Conservation (phyloP, 2,888 invertebrate species). For the Polydrusus tereticollis region DNA sequence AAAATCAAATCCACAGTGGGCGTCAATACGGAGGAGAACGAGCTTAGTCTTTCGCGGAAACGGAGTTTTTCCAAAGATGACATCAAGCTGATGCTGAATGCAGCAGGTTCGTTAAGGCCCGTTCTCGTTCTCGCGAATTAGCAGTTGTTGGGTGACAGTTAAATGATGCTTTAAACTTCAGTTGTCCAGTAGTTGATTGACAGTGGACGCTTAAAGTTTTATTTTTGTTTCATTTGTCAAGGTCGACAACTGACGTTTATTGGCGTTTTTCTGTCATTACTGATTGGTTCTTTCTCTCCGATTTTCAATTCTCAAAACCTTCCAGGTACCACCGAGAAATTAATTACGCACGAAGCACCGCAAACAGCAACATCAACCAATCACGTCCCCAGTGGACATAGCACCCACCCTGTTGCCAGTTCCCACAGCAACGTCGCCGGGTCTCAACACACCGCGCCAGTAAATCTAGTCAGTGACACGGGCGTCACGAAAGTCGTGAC, state of each 20-base stretch:
- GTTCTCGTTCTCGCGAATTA: too few species aligned
- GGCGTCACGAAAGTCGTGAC: constrained; percentile 64
- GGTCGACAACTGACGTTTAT: too few species aligned
- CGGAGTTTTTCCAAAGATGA: constrained; percentile 49
- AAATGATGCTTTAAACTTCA: too few species aligned
- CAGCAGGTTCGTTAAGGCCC: not conserved
- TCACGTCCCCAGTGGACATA: not conserved
- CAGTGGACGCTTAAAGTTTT: too few species aligned
- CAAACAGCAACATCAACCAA: not conserved
- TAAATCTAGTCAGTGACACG: constrained; percentile 71
- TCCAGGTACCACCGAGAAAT: not conserved
- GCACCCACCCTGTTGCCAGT: not conserved
- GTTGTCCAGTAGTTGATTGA: too few species aligned
- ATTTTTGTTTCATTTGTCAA: too few species aligned
- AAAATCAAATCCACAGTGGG: constrained; percentile 57
- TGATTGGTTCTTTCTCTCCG: not conserved
- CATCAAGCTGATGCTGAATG: constrained; percentile 11
- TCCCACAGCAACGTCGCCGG: not conserved
- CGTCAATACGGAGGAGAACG: constrained; percentile 58
- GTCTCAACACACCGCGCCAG: constrained; percentile 15
- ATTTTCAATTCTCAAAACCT: not conserved
- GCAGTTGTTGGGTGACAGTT: too few species aligned
- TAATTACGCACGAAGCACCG: not conserved
- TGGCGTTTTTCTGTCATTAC: not conserved
- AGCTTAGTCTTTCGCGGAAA: constrained; percentile 65